Evolutionary conservation across 1,140 invertebrate genomes (phyloP).

Genomic region (Euglossa dilemma): DNA sequence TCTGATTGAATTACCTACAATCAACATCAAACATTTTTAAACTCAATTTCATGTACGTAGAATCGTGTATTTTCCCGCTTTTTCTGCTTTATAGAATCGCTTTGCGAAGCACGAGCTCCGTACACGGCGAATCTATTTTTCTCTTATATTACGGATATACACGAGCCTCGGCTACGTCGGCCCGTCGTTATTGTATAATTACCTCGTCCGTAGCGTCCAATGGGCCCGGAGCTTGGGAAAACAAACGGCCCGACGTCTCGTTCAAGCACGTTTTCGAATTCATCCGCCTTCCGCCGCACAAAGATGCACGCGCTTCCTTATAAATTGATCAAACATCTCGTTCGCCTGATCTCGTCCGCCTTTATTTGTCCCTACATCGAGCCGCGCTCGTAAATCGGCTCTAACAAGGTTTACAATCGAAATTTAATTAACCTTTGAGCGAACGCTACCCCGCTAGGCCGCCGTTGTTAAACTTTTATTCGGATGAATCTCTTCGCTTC

Average conservation of each 20-base stretch:
- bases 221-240: neutral
- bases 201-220: conserved; percentile 9
- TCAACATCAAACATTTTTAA: conserved; percentile 79
- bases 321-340: conserved; percentile 15
- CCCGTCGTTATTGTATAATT: conserved; percentile 61
- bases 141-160: conserved; percentile 56
- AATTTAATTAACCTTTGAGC: conserved; percentile 17
- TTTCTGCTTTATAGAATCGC: conserved; percentile 66
- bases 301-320: too few species aligned
- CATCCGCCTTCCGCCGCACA: conserved; percentile 6
- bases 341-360: neutral
- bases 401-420: conserved; percentile 2
- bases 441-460: too few species aligned
- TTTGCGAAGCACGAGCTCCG: conserved; percentile 54
- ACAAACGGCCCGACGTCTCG: neutral
- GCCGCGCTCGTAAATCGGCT: neutral
- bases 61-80: conserved; percentile 62
- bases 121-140: conserved; percentile 45
- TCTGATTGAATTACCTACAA: conserved; percentile 78
- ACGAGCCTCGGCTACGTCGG: conserved; percentile 22
- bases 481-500: conserved; percentile 21
- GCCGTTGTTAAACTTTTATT: neutral
- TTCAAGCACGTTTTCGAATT: neutral
- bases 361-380: neutral
- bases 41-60: conserved; percentile 74